These are phyloP conservation scores for Geopemphigus sp. DNA, from an alignment of 1,140 invertebrate species.

Conservation along the genomic window DNA sequence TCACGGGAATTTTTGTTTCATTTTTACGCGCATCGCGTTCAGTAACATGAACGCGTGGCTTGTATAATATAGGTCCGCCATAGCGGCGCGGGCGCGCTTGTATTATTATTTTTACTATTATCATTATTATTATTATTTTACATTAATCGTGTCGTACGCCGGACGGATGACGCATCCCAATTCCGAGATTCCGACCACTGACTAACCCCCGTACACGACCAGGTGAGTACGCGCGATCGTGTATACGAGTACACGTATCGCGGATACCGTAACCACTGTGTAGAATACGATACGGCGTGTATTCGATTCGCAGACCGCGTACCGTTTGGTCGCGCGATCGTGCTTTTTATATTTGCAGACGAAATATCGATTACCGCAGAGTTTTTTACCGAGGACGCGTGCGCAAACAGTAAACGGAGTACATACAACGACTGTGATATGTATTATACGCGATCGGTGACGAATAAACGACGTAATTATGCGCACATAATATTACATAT, in stretches of 20 bases:
- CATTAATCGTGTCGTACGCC: not conserved
- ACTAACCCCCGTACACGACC: conserved; percentile 24
- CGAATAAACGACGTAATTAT: no score
- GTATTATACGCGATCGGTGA: no score
- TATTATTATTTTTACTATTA: no score
- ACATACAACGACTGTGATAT: no score
- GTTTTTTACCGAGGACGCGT: no score
- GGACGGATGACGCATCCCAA: conserved; percentile 38
- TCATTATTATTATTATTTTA: no score
- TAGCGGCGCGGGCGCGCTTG: not conserved
- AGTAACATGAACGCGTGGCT: no score
- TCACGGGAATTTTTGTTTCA: conserved; percentile 2
- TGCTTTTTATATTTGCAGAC: no score
- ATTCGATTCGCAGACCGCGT: not conserved
- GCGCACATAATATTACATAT: no score
- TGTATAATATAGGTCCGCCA: not conserved
- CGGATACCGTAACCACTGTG: not conserved
- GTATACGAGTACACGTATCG: not conserved
- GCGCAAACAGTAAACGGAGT: no score
- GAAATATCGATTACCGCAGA: no score
- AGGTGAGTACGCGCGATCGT: not conserved
- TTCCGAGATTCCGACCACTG: conserved; percentile 34
- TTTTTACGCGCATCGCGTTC: not conserved
- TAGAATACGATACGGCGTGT: not conserved
- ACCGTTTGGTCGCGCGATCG: not conserved